A percentile compares a stretch with the other conserved stretches of the same genome.
Conservation (phyloP, 2,888 invertebrate genomes). For the Beris chalybata region DNA sequence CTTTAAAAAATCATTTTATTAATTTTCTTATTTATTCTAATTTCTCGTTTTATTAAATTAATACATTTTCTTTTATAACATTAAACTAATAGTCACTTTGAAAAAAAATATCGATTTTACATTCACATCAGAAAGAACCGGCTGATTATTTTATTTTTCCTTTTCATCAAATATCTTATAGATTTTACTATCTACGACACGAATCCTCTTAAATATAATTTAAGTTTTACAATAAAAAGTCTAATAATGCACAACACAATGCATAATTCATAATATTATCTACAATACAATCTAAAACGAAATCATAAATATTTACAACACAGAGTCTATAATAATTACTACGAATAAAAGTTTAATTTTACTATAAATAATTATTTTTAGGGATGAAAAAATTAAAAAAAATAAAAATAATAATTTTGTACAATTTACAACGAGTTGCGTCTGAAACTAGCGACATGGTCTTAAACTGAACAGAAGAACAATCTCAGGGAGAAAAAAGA, state of each 20-base stretch:
- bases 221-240: not conserved
- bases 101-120: too few species aligned
- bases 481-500: conserved; percentile 19
- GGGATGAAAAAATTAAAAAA: not conserved
- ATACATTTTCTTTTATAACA: conserved; percentile 5
- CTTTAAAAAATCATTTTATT: conserved; percentile 29
- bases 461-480: not conserved
- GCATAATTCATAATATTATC: not conserved
- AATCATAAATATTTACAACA: too few species aligned
- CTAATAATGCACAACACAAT: conserved; percentile 15
- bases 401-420: not conserved
- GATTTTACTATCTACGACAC: conserved; percentile 11
- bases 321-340: too few species aligned
- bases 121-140: not conserved
- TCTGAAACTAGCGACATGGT: too few species aligned
- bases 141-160: not conserved
- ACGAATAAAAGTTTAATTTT: too few species aligned
- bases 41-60: conserved; percentile 23
- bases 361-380: too few species aligned
- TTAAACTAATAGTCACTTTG: conserved; percentile 16
- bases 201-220: not conserved
- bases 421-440: conserved; percentile 2
- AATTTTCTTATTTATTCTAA: conserved; percentile 12
- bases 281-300: conserved; percentile 6
- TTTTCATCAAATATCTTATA: conserved; percentile 3